Base-by-base conservation (phyloP, 2,113 vertebrate genomes). In the Eulemur rufifrons region DNA sequence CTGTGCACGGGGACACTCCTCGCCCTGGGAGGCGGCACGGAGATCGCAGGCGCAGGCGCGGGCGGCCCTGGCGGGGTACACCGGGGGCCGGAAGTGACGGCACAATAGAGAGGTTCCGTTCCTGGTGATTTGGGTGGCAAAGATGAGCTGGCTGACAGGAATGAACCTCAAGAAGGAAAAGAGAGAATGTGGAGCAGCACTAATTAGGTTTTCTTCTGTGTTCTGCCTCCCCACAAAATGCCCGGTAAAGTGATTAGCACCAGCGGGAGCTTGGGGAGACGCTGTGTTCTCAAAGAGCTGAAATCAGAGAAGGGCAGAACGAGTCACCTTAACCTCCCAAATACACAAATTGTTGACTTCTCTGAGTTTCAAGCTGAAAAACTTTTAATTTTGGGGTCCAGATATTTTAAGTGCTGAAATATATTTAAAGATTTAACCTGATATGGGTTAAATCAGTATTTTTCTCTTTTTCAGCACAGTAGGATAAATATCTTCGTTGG, bases 141-240 rank as follows among this genome's bases (percentile, higher is more conserved):
- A 39, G 8, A 61, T 15, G 39, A 39, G 25, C 13, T 32, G 10
- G 45, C 34, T 50, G 25, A 13, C 50, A 69, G 39, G 59, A 47
- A 10, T 10, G 39, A 32, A 12, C 1, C 34, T 29, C 0, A 47
- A 39, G 18, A 74, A 34, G n/a, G 56, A 29, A 14, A 14, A 45
- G 15, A 11, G 27, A 37, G 29, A 71, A 7, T 2, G 1, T 12
- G 34, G 45, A 71, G 27, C 10, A 6, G 0, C 0, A 17, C 1
- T n/a, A 32, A 14, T 10, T 4, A 37, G 29, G 27, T 29, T 74
- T 47, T 77, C 37, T 1, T 63, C 8, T 29, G 4, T 11, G 20
- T 18, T 45, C 45, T 56, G 23, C 54, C 63, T 52, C 34, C 42
- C 5, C 8, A 69, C 42, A 91, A 56, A 69, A 81, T 34, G 5